Base-by-base conservation (phyloP, 2,888 invertebrate species). In the Limnephilus auricula region DNA sequence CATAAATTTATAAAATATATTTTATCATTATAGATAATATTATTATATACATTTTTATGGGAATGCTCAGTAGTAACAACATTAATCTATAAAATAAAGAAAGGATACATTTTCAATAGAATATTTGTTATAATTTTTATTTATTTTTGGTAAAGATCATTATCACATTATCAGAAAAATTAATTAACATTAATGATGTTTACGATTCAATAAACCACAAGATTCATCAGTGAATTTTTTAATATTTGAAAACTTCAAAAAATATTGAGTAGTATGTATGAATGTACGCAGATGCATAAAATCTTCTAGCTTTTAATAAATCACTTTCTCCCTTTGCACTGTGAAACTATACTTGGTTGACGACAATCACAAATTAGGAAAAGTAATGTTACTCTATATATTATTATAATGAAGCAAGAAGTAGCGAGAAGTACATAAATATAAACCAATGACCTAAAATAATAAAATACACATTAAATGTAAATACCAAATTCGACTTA, bases 41-140 rank as follows among this genome's bases (percentile, higher is more conserved):
- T 84, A 79, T 79, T 90, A 90, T 90, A 82, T 90, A 90, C 82
- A 90, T 82, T 89, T 85, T 79, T 79, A 90, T 86, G 88, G 90
- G 90, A 90, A 90, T 90, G 90, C 90, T 88, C 90, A 90, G 50
- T 90, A 82, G 32, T 90, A 84, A 90, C 90, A 80, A 82, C 40
- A 90, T 88, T 50, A 45, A 80, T 82, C 34, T 80, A 37, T 89
- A 80, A 89, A 79, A 83, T 45, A 80, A 90, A 32, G 84, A 85
- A 90, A 34, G 65, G 37, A 65, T 30, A 90, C 80, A 83, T 40
- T 32, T 83, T n/a, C 45, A 37, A 45, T 45, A 80, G 30, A 82
- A 65, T n/a, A 40, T 79, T 79, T 89, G 79, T 78, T 88, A 78
- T 82, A 34, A 32, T 82, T 37, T 6, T 65, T 65, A 65, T 25